Evolutionary conservation across 2,113 vertebrate genomes (phyloP).

Genomic region (Corythornis cristatus): DNA sequence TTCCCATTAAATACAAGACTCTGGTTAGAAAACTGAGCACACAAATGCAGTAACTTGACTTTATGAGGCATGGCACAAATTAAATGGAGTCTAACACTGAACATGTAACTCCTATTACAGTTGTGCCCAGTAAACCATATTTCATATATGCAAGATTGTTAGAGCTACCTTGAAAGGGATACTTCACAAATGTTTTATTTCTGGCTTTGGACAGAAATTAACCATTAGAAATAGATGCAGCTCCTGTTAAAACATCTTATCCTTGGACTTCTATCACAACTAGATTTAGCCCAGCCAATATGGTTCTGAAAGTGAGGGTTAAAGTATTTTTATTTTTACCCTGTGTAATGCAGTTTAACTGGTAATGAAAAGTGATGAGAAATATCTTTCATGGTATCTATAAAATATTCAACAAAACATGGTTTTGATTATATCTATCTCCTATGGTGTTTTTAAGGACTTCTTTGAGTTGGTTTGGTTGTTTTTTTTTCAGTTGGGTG

Average conservation of each 20-base stretch:
- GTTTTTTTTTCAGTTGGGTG: not conserved
- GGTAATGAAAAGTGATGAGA: not conserved
- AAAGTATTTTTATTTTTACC: not conserved
- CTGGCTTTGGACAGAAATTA: not conserved
- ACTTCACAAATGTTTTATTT: not conserved
- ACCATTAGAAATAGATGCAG: not conserved
- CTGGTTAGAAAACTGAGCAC: not conserved
- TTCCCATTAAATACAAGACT: not conserved
- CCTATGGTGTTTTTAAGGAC: not conserved
- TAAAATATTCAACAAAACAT: not conserved
- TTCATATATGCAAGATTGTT: not conserved
- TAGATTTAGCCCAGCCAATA: not conserved
- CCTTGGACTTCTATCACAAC: not conserved
- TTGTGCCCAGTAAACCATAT: not conserved
- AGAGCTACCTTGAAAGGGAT: not conserved
- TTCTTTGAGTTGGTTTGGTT: not conserved
- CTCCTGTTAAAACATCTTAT: not conserved
- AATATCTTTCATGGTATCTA: not conserved
- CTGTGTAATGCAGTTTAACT: not conserved
- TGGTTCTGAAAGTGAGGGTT: not conserved
- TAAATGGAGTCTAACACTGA: not conserved
- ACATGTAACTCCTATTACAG: not conserved
- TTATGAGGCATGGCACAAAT: not conserved
- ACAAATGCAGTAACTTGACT: not conserved
- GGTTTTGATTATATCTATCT: not conserved